Base-by-base conservation (phyloP, 2,888 invertebrate species). In the Achlya flavicornis region DNA sequence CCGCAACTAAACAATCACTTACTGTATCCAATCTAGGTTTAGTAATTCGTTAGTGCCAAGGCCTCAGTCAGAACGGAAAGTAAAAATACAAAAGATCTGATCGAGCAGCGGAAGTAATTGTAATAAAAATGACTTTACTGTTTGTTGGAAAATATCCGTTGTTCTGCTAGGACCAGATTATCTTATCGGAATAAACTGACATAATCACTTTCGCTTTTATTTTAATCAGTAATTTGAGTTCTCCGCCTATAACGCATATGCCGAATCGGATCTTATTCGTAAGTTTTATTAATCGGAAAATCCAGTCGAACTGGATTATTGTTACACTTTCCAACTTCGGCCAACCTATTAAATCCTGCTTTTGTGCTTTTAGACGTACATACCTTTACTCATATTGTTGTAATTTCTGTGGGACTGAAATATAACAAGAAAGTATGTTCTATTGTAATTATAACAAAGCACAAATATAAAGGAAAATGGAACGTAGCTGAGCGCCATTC, bases 21-120 rank as follows among this genome's bases (percentile, higher is more conserved):
- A 41, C 35, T 46, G n/a, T 1, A 46, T 38, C 3, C 7, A 8
- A 7, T 35, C n/a, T 38, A n/a, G 35, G 11, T 43, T 19, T 26
- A 19, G 60, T 41, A 43, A 60, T 14, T 26, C 60, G 60, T 19
- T 38, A 41, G 38, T 60, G 60, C 43, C 60, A 60, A 60, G 60
- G 60, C 19, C 53, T 16, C 53, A 48, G 48, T 48, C n/a, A 41
- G 14, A 19, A 16, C 60, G 41, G 60, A 60, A 60, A 60, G 16
- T 41, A 41, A 12, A 41, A 7, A 59, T 41, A 48, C 16, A 48
- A 41, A 43, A 60, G 41, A 26, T 26, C 19, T 33, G 41, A 43
- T 26, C 12, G 10, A 58, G 58, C 19, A 11, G 59, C 16, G 59
- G 59, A 38, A 59, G 59, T 59, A 19, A 59, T 59, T 59, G 16